These are phyloP conservation scores for Drosophila atroscutellata DNA, from an alignment of 2,888 invertebrate species.

Conservation along the genomic window DNA sequence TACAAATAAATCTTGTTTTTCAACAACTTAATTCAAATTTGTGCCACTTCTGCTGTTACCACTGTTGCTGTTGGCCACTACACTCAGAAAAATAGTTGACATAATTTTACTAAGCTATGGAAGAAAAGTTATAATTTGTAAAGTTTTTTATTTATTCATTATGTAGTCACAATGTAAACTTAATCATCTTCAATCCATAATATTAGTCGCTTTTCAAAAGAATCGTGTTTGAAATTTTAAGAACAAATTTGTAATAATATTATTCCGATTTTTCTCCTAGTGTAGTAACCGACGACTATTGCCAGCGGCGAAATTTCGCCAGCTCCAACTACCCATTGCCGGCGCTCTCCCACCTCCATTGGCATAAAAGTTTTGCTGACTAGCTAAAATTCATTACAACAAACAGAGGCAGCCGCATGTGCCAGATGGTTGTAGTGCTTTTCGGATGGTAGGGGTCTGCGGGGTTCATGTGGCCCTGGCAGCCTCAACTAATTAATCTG, in stretches of 20 bases:
- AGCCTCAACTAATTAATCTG: constrained; percentile 82
- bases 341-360: constrained; percentile 47
- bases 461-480: constrained; percentile 53
- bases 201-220: background rate
- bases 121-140: background rate
- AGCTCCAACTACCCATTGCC: constrained; percentile 13
- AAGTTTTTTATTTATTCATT: background rate
- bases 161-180: background rate
- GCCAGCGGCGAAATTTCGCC: constrained; percentile 19
- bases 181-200: background rate
- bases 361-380: constrained; percentile 82
- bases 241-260: background rate
- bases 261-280: background rate
- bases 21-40: constrained; percentile 72
- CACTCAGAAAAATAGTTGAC: background rate
- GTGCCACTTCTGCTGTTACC: constrained; percentile 33
- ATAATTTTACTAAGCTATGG: background rate
- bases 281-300: constrained; percentile 21
- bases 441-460: background rate
- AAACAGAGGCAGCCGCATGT: constrained; percentile 62
- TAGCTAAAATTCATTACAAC: constrained; percentile 83
- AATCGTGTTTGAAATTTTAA: background rate
- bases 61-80: background rate
- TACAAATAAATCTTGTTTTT: constrained; percentile 72
- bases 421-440: constrained; percentile 34